Base-by-base conservation (phyloP, 2,888 invertebrate genomes). In the Archips crataeganus region DNA sequence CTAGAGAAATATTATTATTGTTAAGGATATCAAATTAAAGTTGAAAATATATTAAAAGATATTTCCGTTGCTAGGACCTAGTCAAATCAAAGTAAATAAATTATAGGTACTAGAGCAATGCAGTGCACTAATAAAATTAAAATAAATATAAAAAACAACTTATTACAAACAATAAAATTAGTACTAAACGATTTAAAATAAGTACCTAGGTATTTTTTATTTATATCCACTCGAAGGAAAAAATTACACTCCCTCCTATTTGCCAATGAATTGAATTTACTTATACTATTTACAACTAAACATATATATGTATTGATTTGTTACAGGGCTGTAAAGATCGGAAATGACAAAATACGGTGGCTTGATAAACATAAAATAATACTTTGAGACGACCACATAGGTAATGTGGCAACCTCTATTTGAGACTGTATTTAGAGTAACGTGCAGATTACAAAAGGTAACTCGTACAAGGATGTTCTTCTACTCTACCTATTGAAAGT, bases 1-100 rank as follows among this genome's bases (percentile, higher is more conserved):
- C 80, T 88, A 88, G 85, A 82, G 59, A 84, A 81, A 78, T 68
- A 87, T 87, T 83, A 80, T 82, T 82, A 60, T 60, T 60, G 60
- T 36, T 60, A 54, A 54, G 54, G 9, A 36, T 60, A 36, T 60
- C 36, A 60, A 11, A 60, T 60, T 36, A 60, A 13, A 36, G 36
- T 36, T 60, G 6, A 60, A 60, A 36, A 60, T 60, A n/a, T 36
- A 36, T 36, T 57, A n/a, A 60, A 36, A 60, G 36, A n/a, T 36
- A 36, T 36, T 57, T 60, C 15, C 5, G 36, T 36, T 36, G 36
- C 36, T 60, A 60, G 60, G 11, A 36, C 36, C 4, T 36, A 32
- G 57, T 57, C 11, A 57, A 57, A 57, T 57, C 32, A 57, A 57
- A 57, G 8, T 57, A 57, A 57, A 57, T 32, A 3, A 3, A 32